Evolutionary conservation across 2,888 invertebrate genomes (phyloP), one percentile per base, ranked within the genome.

Genomic region (Drosophila aldrichi): DNA sequence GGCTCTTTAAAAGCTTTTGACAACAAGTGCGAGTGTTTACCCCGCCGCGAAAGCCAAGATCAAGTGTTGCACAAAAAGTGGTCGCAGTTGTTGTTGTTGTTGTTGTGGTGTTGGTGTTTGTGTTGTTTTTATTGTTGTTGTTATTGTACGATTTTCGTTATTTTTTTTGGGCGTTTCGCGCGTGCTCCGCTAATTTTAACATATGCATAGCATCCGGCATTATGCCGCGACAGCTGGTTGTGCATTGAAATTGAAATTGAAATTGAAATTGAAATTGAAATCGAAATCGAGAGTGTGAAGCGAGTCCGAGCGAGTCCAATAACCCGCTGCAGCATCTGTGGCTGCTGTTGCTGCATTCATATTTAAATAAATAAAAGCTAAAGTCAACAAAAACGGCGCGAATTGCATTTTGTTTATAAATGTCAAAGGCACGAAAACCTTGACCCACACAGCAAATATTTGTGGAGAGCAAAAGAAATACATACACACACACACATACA

Each of bases 221-320:
- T 79, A 87, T 87, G 86, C 71, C 76, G 69, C 77, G 85, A 63
- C 76, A 71, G 62, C 70, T 54, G 25, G 59, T 61, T 65, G 81
- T 66, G 70, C 78, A 72, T 59, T 71, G 70, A 65, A 32, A 62
- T 66, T 56, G 70, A 84, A 43, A 71, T 59, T 70, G 72, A 65
- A 29, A 64, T 64, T 56, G 70, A 83, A 82, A 81, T 75, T 10
- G n/a, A n/a, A n/a, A 6, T 60, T 71, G 72, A 64, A 29, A 64
- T 66, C 58, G 70, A 84, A 82, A 84, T 77, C 78, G 87, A 77
- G 77, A 77, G 77, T 77, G 80, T 73, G 65, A 46, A 60, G 68
- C 74, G 78, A 78, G 85, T 85, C 86, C 74, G 78, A 78, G 85
- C 74, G 78, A 78, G 85, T 88, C 86, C 88, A 86, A 85, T 88